phyloP scores from a whole-genome alignment of 2,888 invertebrate species.

The Torymus texanus region DNA sequence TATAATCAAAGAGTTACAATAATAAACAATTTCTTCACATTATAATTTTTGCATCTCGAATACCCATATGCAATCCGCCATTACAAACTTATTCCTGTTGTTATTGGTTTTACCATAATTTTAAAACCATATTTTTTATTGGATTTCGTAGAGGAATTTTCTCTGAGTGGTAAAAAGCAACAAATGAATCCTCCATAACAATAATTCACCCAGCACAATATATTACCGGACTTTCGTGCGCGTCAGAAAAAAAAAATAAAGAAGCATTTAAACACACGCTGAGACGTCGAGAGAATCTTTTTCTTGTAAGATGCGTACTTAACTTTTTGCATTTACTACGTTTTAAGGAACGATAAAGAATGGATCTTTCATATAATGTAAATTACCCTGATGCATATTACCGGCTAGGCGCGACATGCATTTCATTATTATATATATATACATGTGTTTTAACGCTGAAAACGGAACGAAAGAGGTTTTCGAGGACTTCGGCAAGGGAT shows the following conservation, averaged over 20 bases:
- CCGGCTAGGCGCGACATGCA: neutral
- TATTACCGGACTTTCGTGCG: conserved; percentile 25
- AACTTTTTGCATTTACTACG: conserved; percentile 57
- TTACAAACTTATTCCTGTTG: no score
- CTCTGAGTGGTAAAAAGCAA: conserved; percentile 23
- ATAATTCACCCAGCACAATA: conserved; percentile 41
- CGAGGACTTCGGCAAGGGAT: conserved; percentile 26
- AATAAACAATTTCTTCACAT: no score
- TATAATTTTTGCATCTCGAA: no score
- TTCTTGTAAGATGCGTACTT: conserved; percentile 52
- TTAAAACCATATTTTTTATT: no score
- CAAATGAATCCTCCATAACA: conserved; percentile 16
- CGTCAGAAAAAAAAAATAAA: neutral
- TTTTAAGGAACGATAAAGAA: conserved; percentile 40
- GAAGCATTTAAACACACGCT: conserved; percentile 4
- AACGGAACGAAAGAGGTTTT: conserved; percentile 39
- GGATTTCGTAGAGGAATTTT: neutral
- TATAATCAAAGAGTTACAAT: no score
- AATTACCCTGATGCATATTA: conserved; percentile 31
- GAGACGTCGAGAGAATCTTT: conserved; percentile 29
- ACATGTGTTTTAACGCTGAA: neutral
- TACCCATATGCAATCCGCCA: no score
- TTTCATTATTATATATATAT: no score
- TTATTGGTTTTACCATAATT: no score
- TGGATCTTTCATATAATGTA: conserved; percentile 29